phyloP scores from a whole-genome alignment of 2,888 invertebrate genomes.

The Seira ritae region DNA sequence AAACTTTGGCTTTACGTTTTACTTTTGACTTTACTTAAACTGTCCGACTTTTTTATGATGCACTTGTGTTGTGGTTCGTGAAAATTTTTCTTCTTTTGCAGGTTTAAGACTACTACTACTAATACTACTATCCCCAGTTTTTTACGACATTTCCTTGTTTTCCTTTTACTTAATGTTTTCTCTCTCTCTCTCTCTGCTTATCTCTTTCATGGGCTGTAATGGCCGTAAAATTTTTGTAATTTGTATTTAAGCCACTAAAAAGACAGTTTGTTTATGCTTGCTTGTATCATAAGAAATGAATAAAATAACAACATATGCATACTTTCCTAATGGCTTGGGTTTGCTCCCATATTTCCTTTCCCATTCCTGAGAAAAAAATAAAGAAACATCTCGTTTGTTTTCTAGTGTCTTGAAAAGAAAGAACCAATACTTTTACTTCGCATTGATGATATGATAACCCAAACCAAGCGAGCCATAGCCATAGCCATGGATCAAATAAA shows the following conservation, averaged over 20 bases:
- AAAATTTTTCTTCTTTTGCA: neutral
- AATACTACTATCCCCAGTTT: neutral
- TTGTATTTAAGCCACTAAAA: slow-evolving; percentile 12
- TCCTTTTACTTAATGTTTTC: neutral
- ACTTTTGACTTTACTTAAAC: neutral
- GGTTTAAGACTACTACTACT: no score
- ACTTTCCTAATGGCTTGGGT: no score
- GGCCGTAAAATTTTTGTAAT: slow-evolving; percentile 3
- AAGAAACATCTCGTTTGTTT: neutral
- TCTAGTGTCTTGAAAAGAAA: neutral
- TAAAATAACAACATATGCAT: neutral
- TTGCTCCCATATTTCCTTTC: no score
- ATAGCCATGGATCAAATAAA: no score
- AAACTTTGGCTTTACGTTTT: neutral
- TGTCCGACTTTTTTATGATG: slow-evolving; percentile 14
- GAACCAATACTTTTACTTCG: no score
- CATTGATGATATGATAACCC: no score
- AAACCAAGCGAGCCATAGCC: no score
- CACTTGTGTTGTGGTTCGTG: neutral
- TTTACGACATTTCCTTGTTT: slow-evolving; percentile 8
- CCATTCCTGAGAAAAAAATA: no score
- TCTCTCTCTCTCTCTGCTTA: neutral
- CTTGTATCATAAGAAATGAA: neutral
- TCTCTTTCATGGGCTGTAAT: neutral
- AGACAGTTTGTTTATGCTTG: neutral